Percentiles rank a stretch among this genome's conserved stretches.
Conservation (phyloP, 2,797 vertebrate genomes). For the Potorous gilbertii region DNA sequence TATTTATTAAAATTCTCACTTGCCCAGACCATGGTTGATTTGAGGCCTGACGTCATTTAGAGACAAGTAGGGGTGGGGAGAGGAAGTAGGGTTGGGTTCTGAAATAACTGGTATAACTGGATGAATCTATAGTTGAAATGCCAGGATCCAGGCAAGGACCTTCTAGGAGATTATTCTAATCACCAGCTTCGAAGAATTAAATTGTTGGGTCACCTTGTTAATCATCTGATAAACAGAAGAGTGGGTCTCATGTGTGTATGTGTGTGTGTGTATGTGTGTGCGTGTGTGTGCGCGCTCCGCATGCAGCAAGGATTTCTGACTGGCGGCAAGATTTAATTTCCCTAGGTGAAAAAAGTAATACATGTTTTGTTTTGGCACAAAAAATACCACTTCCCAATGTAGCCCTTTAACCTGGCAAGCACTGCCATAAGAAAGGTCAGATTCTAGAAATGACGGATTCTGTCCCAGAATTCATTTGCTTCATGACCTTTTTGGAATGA, state of each 20-base stretch:
- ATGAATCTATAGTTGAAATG: slow-evolving; percentile 2
- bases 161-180: neutral
- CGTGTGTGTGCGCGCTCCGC: no score
- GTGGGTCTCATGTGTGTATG: neutral
- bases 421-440: neutral
- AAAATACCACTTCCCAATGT: neutral
- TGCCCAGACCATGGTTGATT: slow-evolving; percentile 1
- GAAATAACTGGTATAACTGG: slow-evolving; percentile 30
- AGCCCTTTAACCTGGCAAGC: neutral
- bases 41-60: neutral
- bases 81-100: neutral
- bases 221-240: neutral
- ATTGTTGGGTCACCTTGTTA: neutral
- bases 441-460: neutral
- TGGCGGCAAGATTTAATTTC: neutral
- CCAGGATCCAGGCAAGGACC: neutral
- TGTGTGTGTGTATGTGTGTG: no score
- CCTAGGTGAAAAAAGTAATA: neutral
- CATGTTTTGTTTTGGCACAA: neutral
- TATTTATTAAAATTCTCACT: slow-evolving; percentile 19
- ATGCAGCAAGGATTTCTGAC: neutral
- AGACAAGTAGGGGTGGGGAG: neutral
- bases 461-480: neutral
- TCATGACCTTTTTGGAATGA: neutral
- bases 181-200: neutral